phyloP scores from a whole-genome alignment of 2,113 vertebrate genomes.

The Saguinus imperator region DNA sequence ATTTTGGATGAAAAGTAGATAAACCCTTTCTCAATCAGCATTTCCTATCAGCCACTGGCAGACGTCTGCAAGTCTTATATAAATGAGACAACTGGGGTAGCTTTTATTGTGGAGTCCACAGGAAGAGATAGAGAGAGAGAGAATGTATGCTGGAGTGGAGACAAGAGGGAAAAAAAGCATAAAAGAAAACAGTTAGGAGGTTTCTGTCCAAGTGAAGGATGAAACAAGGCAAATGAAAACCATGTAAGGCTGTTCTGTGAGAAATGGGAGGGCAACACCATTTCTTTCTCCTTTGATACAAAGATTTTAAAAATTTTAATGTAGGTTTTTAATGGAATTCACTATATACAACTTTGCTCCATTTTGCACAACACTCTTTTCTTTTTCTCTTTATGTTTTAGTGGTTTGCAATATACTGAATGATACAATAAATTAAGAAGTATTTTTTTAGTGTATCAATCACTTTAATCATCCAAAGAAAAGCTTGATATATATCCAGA shows the following conservation, averaged over 20 bases:
- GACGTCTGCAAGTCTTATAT: slow-evolving; percentile 40
- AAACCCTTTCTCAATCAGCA: slow-evolving; percentile 76
- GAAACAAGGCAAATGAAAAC: slow-evolving; percentile 27
- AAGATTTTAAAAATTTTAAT: slow-evolving; percentile 6
- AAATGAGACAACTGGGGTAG: slow-evolving; percentile 74
- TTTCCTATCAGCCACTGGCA: slow-evolving; percentile 75
- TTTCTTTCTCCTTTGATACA: background rate
- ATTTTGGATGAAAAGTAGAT: slow-evolving; percentile 76
- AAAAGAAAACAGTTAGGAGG: slow-evolving; percentile 57
- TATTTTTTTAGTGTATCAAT: background rate
- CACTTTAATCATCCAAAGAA: background rate
- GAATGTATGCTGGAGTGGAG: background rate
- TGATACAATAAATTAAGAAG: background rate
- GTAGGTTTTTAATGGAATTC: background rate
- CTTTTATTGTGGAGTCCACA: slow-evolving; percentile 65
- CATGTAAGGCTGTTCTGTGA: background rate
- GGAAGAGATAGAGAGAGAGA: background rate
- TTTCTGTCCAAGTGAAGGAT: slow-evolving; percentile 50
- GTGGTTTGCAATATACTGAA: background rate
- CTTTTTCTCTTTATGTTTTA: background rate
- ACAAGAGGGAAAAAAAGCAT: background rate
- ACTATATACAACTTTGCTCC: background rate
- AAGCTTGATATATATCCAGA: background rate
- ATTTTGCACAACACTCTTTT: background rate
- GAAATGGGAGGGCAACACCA: background rate